These are phyloP conservation scores for Thaumetopoea pityocampa DNA, from an alignment of 1,140 invertebrate species.

Conservation along the genomic window DNA sequence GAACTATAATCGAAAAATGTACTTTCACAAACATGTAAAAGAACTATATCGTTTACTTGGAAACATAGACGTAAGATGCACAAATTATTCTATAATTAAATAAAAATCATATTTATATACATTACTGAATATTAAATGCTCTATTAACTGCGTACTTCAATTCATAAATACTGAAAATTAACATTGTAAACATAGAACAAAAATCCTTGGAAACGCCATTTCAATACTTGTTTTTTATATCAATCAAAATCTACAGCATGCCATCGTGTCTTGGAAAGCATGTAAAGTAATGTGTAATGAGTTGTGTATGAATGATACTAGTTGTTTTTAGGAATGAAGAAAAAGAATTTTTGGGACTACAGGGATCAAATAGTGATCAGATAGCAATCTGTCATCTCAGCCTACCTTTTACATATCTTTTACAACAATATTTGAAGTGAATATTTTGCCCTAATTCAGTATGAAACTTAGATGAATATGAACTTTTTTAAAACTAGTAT, in stretches of 20 bases:
- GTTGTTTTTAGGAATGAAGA: not conserved
- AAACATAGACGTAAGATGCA: conserved; percentile 57
- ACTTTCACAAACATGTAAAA: conserved; percentile 37
- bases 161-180: conserved; percentile 10
- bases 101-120: not conserved
- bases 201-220: conserved; percentile 48
- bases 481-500: too few species aligned
- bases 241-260: too few species aligned
- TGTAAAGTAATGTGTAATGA: too few species aligned
- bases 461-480: too few species aligned
- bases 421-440: too few species aligned
- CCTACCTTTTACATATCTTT: too few species aligned
- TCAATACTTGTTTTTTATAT: conserved; percentile 3
- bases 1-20: conserved; percentile 60
- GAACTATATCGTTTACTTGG: conserved; percentile 49
- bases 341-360: not conserved
- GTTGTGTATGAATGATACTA: not conserved
- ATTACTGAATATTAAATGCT: not conserved
- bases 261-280: too few species aligned
- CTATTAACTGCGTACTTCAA: not conserved
- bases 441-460: too few species aligned
- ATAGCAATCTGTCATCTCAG: not conserved
- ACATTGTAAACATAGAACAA: conserved; percentile 42
- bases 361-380: not conserved
- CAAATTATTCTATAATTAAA: not conserved